Conservation (phyloP, 2,113 vertebrate species). For the Lates calcarifer region DNA sequence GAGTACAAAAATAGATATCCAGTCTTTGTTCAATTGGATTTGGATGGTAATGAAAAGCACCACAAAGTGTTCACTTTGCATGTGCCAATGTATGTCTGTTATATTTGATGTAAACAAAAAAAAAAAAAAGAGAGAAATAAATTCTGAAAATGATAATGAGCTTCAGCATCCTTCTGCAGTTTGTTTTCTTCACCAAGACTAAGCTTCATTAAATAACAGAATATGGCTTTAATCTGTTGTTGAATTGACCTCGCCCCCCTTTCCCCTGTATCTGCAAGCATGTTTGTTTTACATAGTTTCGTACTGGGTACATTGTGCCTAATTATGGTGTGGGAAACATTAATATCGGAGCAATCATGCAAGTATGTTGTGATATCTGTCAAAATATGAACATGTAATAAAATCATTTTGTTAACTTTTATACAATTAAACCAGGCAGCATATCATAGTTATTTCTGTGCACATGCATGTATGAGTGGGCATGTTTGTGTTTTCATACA, state of each 20-base stretch:
- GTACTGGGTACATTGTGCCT: slow-evolving; percentile 72
- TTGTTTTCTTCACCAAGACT: slow-evolving; percentile 66
- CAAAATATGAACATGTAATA: slow-evolving; percentile 79
- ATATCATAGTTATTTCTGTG: slow-evolving; percentile 68
- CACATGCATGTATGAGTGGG: slow-evolving; percentile 4
- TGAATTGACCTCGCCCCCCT: slow-evolving; percentile 47
- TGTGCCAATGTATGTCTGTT: slow-evolving; percentile 85
- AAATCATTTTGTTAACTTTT: slow-evolving; percentile 85
- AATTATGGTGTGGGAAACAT: slow-evolving; percentile 71
- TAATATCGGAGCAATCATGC: slow-evolving; percentile 76
- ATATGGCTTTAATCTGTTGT: slow-evolving; percentile 81
- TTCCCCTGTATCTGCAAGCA: slow-evolving; percentile 73
- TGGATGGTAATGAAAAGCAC: slow-evolving; percentile 81
- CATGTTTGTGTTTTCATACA: slow-evolving; percentile 7
- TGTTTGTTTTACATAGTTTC: slow-evolving; percentile 81
- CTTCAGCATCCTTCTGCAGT: slow-evolving; percentile 74
- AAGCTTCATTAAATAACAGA: slow-evolving; percentile 60
- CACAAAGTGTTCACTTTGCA: slow-evolving; percentile 85
- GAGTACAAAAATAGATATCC: slow-evolving; percentile 79
- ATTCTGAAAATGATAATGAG: slow-evolving; percentile 77
- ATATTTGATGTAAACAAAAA: slow-evolving; percentile 82
- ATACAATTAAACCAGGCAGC: slow-evolving; percentile 70
- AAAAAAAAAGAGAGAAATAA: slow-evolving; percentile 71
- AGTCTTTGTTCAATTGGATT: slow-evolving; percentile 80
- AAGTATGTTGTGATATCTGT: slow-evolving; percentile 83